Conservation (phyloP, 2,113 vertebrate genomes). For the Jacana jacana region DNA sequence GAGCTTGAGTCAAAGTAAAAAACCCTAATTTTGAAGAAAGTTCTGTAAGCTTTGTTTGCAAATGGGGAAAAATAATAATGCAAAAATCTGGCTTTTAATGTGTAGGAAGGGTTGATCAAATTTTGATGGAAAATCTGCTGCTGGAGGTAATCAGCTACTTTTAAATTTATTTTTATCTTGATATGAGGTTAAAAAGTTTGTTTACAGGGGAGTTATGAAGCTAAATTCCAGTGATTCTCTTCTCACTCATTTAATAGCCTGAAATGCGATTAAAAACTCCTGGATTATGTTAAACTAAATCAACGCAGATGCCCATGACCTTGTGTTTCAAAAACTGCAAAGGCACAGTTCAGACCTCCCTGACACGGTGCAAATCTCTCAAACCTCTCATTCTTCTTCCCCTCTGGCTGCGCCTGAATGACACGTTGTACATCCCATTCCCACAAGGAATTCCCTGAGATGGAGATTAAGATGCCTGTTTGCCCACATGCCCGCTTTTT, state of each 20-base stretch:
- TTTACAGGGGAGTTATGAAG: slow-evolving; percentile 50
- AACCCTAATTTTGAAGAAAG: not conserved
- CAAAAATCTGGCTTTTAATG: not conserved
- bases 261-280: slow-evolving; percentile 60
- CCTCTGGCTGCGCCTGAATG: not conserved
- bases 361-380: not conserved
- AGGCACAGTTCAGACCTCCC: not conserved
- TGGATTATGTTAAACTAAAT: slow-evolving; percentile 57
- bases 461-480: not conserved
- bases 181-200: slow-evolving; percentile 44
- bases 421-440: not conserved
- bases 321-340: slow-evolving; percentile 31
- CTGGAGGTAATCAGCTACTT: slow-evolving; percentile 15
- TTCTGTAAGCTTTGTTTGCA: not conserved
- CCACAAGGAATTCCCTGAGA: not conserved
- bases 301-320: slow-evolving; percentile 42
- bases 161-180: slow-evolving; percentile 34
- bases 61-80: not conserved
- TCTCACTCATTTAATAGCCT: slow-evolving; percentile 53
- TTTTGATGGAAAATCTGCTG: not conserved
- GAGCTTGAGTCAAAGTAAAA: not conserved
- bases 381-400: not conserved
- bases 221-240: slow-evolving; percentile 59
- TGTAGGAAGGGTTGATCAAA: not conserved
- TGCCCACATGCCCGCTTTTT: not conserved